Evolutionary conservation across 2,888 invertebrate species (phyloP), one percentile per base, ranked within the genome.

Genomic region (Eudemis profundana): DNA sequence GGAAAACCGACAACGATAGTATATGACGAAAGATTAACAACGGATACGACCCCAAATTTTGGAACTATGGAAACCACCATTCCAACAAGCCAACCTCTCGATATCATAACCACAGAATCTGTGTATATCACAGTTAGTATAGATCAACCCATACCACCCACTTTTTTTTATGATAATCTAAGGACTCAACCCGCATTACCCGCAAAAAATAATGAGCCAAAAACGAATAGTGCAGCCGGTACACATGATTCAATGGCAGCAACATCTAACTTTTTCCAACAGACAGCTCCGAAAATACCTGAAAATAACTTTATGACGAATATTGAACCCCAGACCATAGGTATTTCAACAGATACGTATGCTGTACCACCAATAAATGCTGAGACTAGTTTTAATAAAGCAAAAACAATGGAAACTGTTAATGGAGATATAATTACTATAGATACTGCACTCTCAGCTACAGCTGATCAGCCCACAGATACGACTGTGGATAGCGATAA

Each of bases 1-100:
- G 47, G 49, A 40, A 38, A 40, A 7, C 40, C n/a, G 29, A 60
- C n/a, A 5, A 42, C 23, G 15, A 27, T n/a, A n/a, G n/a, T n/a
- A 42, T 17, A 19, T 56, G 17, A 56, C 15, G 42, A 17, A 44
- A 44, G 15, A 3, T 29, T 29, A 8, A 42, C 27, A 42, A 42
- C 27, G 2, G 29, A 17, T 29, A 8, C 17, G 15, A 19, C 1
- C 15, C 12, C 27, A 56, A 29, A 44, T 29, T 0, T 19, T 42
- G 27, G 4, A 0, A 8, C 12, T 17, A 38, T 38, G n/a, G n/a
- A 17, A n/a, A 56, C 10, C 0, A 12, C 7, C 2, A n/a, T 53
- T 27, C 10, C 42, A 12, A 29, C 17, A 12, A 56, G 17, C n/a
- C 36, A 38, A 36, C 3, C 36, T 21, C 0, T 14, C 12, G 19